Percentiles rank a stretch among this genome's conserved stretches.
These are phyloP conservation scores for Xiphophorus hellerii DNA, from an alignment of 2,113 vertebrate species.

Conservation along the genomic window DNA sequence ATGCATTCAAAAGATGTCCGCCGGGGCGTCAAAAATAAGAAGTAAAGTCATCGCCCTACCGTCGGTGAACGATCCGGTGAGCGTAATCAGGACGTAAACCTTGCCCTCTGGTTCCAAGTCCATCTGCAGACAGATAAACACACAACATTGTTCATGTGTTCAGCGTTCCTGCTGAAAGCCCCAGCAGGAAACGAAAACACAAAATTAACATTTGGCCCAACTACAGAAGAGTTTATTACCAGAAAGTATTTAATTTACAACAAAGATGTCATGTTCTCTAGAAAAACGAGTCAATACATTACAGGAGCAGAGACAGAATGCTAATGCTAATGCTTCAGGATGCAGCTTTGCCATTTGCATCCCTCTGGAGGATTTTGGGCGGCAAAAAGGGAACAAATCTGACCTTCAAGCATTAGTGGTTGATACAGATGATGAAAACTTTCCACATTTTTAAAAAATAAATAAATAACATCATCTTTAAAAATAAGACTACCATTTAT, in stretches of 20 bases:
- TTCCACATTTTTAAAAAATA: no score
- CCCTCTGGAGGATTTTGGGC: no score
- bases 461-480: no score
- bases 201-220: neutral
- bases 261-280: neutral
- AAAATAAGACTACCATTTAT: no score
- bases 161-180: neutral
- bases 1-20: neutral
- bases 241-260: neutral
- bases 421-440: no score
- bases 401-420: no score
- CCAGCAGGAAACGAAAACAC: neutral
- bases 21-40: neutral
- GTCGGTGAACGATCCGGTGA: slow-evolving; percentile 91
- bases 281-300: neutral
- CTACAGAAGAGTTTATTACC: neutral
- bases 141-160: neutral
- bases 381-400: no score
- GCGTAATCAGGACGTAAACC: slow-evolving; percentile 88
- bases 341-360: no score
- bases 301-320: neutral
- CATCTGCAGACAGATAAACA: slow-evolving; percentile 81
- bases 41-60: slow-evolving; percentile 81
- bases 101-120: slow-evolving; percentile 98
- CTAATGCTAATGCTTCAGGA: neutral